Evolutionary conservation across 1,140 invertebrate species (phyloP).

Genomic region (Drosophila athabasca): DNA sequence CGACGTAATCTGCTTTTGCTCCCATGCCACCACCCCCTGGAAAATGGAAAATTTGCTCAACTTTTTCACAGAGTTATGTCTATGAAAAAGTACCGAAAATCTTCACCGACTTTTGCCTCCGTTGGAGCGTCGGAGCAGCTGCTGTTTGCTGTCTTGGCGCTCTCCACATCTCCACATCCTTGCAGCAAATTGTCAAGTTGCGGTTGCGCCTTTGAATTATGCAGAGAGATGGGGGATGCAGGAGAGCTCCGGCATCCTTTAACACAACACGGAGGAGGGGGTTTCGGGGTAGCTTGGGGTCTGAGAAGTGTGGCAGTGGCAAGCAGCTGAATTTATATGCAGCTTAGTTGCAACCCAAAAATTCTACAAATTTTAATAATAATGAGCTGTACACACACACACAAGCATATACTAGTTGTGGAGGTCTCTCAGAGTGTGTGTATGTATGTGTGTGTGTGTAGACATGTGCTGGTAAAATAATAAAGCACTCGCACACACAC

Average conservation of each 20-base stretch:
- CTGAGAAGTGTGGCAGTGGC: slow-evolving; percentile 10
- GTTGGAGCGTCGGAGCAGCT: slow-evolving; percentile 24
- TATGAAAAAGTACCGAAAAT: slow-evolving; percentile 57
- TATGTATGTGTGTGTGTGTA: slow-evolving; percentile 42
- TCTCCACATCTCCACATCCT: slow-evolving; percentile 51
- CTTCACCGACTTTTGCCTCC: slow-evolving; percentile 42
- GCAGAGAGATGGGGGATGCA: slow-evolving; percentile 31
- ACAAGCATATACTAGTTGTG: background rate
- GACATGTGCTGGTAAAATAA: slow-evolving; percentile 70
- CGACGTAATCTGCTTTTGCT: too few species aligned
- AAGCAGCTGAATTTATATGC: slow-evolving; percentile 77
- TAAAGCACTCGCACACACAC: slow-evolving; percentile 61
- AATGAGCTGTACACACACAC: slow-evolving; percentile 65
- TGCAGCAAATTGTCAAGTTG: slow-evolving; percentile 77
- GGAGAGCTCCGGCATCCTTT: slow-evolving; percentile 54
- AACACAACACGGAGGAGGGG: slow-evolving; percentile 36
- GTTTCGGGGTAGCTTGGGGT: background rate
- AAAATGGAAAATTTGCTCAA: slow-evolving; percentile 39
- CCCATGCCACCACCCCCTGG: too few species aligned
- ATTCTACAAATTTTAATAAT: slow-evolving; percentile 81
- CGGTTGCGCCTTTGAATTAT: slow-evolving; percentile 80
- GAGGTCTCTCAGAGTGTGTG: background rate
- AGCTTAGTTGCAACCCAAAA: slow-evolving; percentile 81
- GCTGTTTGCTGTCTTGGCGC: slow-evolving; percentile 46
- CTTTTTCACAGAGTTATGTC: slow-evolving; percentile 61